Conservation (phyloP, 2,113 vertebrate species). For the Psilopsiagon aymara region DNA sequence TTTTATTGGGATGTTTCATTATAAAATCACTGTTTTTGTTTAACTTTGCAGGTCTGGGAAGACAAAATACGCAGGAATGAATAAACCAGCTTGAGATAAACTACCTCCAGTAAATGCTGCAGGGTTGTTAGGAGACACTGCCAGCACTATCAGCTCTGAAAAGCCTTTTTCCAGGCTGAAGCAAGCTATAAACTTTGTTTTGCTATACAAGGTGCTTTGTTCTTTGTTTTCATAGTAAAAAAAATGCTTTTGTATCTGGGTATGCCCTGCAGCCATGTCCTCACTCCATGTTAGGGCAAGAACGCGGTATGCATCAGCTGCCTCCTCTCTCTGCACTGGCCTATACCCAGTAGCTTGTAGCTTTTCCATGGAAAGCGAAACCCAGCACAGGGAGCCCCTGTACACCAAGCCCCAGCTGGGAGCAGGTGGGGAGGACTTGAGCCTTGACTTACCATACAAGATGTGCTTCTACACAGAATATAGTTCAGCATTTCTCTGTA, state of each 20-base stretch:
- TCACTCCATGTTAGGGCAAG: conserved; percentile 65
- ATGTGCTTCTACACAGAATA: background rate
- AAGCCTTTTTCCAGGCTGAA: background rate
- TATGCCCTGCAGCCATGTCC: conserved; percentile 9
- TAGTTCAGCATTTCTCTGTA: background rate
- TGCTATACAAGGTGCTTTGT: conserved; percentile 56
- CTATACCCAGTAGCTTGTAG: background rate
- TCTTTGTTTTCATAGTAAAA: conserved; percentile 8
- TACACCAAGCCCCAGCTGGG: background rate
- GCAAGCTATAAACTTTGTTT: background rate
- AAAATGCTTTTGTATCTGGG: background rate
- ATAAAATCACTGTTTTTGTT: background rate
- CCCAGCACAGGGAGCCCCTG: background rate
- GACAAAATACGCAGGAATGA: background rate
- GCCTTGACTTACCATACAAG: background rate
- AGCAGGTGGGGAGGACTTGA: background rate
- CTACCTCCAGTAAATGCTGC: background rate
- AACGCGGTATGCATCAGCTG: background rate
- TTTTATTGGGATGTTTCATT: background rate
- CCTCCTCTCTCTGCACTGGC: conserved; percentile 45
- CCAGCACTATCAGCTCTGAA: background rate
- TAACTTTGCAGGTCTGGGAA: background rate
- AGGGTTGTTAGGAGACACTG: conserved; percentile 4
- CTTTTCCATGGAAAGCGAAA: background rate
- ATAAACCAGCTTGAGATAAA: conserved; percentile 16